A percentile compares a stretch with the other conserved stretches of the same genome.
Evolutionary conservation across 2,888 invertebrate genomes (phyloP).

Genomic region (Coelopa pilipes): DNA sequence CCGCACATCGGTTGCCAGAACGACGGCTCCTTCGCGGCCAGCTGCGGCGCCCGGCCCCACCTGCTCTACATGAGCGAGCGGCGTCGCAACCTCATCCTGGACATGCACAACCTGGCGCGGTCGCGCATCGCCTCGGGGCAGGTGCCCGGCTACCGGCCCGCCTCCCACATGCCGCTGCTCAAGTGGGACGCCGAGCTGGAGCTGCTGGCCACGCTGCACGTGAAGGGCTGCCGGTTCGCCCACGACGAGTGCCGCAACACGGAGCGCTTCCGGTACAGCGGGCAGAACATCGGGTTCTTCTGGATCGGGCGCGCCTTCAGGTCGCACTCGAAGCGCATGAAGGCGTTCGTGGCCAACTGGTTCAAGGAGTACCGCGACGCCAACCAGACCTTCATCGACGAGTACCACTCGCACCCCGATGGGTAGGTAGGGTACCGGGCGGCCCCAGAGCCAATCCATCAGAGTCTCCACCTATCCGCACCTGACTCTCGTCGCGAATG

Average conservation of each 20-base stretch:
- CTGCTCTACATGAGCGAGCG: slow-evolving; percentile 58
- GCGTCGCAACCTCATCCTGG: slow-evolving; percentile 59
- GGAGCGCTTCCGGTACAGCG: slow-evolving; percentile 55
- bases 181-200: slow-evolving; percentile 62
- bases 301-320: slow-evolving; percentile 62
- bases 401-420: slow-evolving; percentile 56
- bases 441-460: too few relatives aligned
- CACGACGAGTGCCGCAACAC: slow-evolving; percentile 64
- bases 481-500: too few relatives aligned
- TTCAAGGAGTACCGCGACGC: slow-evolving; percentile 61
- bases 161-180: slow-evolving; percentile 59
- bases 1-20: slow-evolving; percentile 59
- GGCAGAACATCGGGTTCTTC: slow-evolving; percentile 63
- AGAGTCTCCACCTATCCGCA: too few relatives aligned
- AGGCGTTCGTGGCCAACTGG: slow-evolving; percentile 61
- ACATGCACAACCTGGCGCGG: slow-evolving; percentile 62
- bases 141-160: slow-evolving; percentile 55
- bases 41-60: slow-evolving; percentile 54
- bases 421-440: slow-evolving; percentile 46
- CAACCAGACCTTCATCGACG: slow-evolving; percentile 59
- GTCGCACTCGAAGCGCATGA: slow-evolving; percentile 62
- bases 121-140: slow-evolving; percentile 59
- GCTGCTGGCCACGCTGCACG: slow-evolving; percentile 59
- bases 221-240: slow-evolving; percentile 58
- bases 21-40: slow-evolving; percentile 51